phyloP scores from a whole-genome alignment of 2,888 invertebrate genomes.

The Nephrocerus scutellatus region DNA sequence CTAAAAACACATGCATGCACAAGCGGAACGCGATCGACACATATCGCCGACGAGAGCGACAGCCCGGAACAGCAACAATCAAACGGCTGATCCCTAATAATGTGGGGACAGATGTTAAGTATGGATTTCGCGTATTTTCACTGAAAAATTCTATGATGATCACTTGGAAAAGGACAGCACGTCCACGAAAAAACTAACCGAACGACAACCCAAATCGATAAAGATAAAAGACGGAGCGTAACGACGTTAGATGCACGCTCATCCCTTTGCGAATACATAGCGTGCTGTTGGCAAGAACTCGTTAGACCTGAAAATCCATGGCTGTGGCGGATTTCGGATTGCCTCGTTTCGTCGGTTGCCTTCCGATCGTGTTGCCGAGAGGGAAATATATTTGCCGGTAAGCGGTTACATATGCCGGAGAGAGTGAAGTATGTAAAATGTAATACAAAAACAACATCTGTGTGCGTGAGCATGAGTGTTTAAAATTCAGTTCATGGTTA shows the following conservation, averaged over 20 bases:
- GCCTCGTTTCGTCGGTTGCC: neutral
- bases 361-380: conserved; percentile 1
- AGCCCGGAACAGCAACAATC: too few relatives aligned
- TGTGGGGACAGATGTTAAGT: too few relatives aligned
- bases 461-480: neutral
- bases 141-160: too few relatives aligned
- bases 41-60: too few relatives aligned
- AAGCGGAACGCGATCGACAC: too few relatives aligned
- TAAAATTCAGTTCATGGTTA: neutral
- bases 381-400: conserved; percentile 19
- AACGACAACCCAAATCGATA: conserved; percentile 1
- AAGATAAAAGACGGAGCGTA: conserved; percentile 7
- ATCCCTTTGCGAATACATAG: conserved; percentile 22
- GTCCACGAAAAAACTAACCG: conserved; percentile 4
- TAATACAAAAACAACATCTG: neutral
- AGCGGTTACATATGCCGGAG: conserved; percentile 2
- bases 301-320: conserved; percentile 22
- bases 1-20: too few relatives aligned
- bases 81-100: too few relatives aligned
- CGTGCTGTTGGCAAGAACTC: conserved; percentile 21
- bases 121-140: too few relatives aligned
- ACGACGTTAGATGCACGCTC: conserved; percentile 15
- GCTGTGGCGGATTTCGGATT: conserved; percentile 16
- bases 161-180: too few relatives aligned
- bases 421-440: neutral